phyloP scores from a whole-genome alignment of 2,888 invertebrate genomes.

The Arctia plantaginis region DNA sequence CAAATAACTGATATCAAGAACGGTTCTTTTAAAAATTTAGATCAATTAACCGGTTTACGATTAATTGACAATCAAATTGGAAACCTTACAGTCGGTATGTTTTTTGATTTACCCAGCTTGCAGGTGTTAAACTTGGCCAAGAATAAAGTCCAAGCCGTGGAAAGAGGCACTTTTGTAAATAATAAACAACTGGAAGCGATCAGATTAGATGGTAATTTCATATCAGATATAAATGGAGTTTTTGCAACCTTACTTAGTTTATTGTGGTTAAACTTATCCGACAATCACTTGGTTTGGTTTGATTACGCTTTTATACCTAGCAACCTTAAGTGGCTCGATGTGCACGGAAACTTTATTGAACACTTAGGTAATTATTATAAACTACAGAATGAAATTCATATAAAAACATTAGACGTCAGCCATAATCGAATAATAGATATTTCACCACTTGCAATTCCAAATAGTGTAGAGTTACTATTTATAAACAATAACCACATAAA shows the following conservation, averaged over 20 bases:
- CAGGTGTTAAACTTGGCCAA: conserved; percentile 95
- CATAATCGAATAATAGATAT: conserved; percentile 94
- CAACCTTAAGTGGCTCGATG: conserved; percentile 95
- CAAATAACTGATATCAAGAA: conserved; percentile 93
- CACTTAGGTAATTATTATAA: conserved; percentile 95
- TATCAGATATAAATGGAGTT: conserved; percentile 95
- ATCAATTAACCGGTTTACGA: conserved; percentile 94
- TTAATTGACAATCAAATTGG: conserved; percentile 96
- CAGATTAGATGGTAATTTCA: conserved; percentile 94
- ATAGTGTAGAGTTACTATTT: conserved; percentile 94
- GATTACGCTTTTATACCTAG: conserved; percentile 96
- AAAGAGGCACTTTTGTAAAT: conserved; percentile 93
- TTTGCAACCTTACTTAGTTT: conserved; percentile 93
- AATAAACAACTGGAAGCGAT: conserved; percentile 94
- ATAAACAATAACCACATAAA: conserved; percentile 96
- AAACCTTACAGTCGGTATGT: conserved; percentile 93
- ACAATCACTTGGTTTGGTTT: conserved; percentile 96
- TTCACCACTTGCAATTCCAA: conserved; percentile 93
- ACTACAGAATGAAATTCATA: conserved; percentile 91
- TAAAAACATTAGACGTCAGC: conserved; percentile 95
- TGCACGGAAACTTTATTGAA: conserved; percentile 96
- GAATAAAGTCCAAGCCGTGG: conserved; percentile 94
- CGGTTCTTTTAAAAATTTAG: conserved; percentile 93
- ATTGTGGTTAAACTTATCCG: conserved; percentile 95
- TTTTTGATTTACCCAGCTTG: conserved; percentile 93